Conservation (phyloP, 2,113 vertebrate genomes). For the Lophotis ruficrista region DNA sequence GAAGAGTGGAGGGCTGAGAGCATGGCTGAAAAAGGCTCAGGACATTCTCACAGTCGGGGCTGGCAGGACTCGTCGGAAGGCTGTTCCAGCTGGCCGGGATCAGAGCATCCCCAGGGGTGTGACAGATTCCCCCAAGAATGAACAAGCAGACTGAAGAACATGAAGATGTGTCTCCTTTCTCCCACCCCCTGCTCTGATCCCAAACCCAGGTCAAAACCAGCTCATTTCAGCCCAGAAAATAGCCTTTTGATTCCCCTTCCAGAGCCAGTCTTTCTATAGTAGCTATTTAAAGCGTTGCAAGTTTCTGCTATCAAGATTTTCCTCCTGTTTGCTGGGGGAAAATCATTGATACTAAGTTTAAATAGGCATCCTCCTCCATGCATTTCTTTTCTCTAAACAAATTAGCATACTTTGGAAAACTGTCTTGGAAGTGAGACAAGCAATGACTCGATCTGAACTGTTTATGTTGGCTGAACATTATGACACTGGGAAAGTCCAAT, state of each 20-base stretch:
- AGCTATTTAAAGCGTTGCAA: neutral
- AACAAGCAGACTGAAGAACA: conserved; percentile 58
- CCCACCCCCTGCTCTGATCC: conserved; percentile 27
- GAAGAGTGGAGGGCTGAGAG: conserved; percentile 55
- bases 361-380: conserved; percentile 2
- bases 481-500: conserved; percentile 36
- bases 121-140: conserved; percentile 68
- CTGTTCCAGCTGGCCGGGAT: conserved; percentile 61
- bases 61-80: conserved; percentile 4
- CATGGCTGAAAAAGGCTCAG: conserved; percentile 67
- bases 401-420: conserved; percentile 40
- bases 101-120: conserved; percentile 63
- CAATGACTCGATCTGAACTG: neutral
- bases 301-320: conserved; percentile 11
- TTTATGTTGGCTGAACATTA: conserved; percentile 41
- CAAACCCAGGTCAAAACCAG: conserved; percentile 37
- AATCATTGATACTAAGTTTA: conserved; percentile 7
- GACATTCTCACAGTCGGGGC: conserved; percentile 62
- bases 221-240: neutral
- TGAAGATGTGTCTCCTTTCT: conserved; percentile 61
- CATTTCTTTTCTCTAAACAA: conserved; percentile 29
- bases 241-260: conserved; percentile 18
- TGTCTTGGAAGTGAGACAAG: conserved; percentile 40
- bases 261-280: neutral
- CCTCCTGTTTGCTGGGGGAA: conserved; percentile 8